A percentile compares a stretch with the other conserved stretches of the same genome.
These are phyloP conservation scores for Sesia bembeciformis DNA, from an alignment of 2,888 invertebrate genomes.

Conservation along the genomic window DNA sequence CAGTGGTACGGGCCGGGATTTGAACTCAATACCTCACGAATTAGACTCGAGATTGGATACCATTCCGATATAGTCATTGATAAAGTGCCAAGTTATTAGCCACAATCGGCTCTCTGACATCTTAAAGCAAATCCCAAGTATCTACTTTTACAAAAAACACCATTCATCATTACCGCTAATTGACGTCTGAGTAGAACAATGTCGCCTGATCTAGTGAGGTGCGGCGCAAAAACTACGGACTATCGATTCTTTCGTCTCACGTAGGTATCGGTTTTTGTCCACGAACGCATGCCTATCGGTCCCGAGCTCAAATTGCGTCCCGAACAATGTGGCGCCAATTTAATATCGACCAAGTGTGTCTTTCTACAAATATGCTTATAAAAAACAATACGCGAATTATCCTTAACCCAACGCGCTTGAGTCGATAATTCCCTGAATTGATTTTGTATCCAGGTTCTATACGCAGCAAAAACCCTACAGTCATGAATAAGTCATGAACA, in stretches of 20 bases:
- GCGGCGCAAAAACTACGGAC: conserved; percentile 56
- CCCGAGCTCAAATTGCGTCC: conserved; percentile 35
- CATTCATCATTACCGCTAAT: conserved; percentile 66
- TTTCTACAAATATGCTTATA: background rate
- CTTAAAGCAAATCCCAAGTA: background rate
- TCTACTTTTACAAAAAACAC: conserved; percentile 28
- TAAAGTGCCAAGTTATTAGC: background rate
- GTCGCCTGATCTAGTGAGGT: conserved; percentile 47
- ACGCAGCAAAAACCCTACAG: conserved; percentile 41
- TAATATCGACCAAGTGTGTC: conserved; percentile 42
- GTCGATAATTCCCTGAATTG: conserved; percentile 11
- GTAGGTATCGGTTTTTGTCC: conserved; percentile 55
- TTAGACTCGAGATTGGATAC: too few species aligned
- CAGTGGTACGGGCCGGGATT: too few species aligned
- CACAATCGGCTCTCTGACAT: background rate
- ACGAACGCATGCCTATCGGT: conserved; percentile 50
- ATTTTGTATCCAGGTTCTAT: background rate
- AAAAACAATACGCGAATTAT: background rate
- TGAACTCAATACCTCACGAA: too few species aligned
- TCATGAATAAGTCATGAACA: conserved; percentile 64
- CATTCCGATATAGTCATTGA: too few species aligned
- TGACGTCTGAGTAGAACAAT: conserved; percentile 58
- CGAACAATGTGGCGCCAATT: conserved; percentile 43
- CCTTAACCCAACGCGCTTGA: conserved; percentile 10
- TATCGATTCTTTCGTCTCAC: conserved; percentile 60